Evolutionary conservation across 2,888 invertebrate species (phyloP), one percentile per base, ranked within the genome.

Genomic region (Atrina japonica): DNA sequence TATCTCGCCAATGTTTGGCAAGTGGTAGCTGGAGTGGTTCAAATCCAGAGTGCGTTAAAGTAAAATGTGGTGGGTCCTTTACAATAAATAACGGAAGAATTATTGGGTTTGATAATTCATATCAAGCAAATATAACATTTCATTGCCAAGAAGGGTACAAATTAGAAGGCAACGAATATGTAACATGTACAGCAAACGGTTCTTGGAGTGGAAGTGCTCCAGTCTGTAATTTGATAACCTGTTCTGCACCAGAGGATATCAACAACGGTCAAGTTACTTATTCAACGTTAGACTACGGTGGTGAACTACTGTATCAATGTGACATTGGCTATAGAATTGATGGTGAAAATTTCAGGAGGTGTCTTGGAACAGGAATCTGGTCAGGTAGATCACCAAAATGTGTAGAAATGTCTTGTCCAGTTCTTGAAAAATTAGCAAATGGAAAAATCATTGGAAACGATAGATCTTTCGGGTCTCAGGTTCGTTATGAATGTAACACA

Each of bases 341-440:
- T 29, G 89, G 89, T 9, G 70, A 78, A 21, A 65, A 75, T 5
- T 68, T 63, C 3, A 71, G 83, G 16, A 76, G 76, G 3, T 90
- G 90, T 64, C 61, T 80, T 30, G 77, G 76, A 1, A 77, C 85
- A 60, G 84, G 85, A 1, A 68, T 50, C 0, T 90, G 85, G 84
- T 78, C 79, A 30, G 77, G 73, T 23, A 16, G 25, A 11, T 21
- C 55, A 14, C 81, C 79, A n/a, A 25, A 55, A 1, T 81, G 81
- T 59, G 55, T 68, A 14, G 63, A 63, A 40, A 66, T 71, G 2
- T 47, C 49, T 21, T 84, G 83, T 63, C 64, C 52, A 29, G 65
- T 52, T 7, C 78, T 80, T 11, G 67, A 52, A 7, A 40, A 60
- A 11, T 74, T 83, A n/a, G 27, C 5, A 0, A 64, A 85, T 74